Conservation (phyloP, 2,888 invertebrate genomes). For the Eupithecia exiguata region DNA sequence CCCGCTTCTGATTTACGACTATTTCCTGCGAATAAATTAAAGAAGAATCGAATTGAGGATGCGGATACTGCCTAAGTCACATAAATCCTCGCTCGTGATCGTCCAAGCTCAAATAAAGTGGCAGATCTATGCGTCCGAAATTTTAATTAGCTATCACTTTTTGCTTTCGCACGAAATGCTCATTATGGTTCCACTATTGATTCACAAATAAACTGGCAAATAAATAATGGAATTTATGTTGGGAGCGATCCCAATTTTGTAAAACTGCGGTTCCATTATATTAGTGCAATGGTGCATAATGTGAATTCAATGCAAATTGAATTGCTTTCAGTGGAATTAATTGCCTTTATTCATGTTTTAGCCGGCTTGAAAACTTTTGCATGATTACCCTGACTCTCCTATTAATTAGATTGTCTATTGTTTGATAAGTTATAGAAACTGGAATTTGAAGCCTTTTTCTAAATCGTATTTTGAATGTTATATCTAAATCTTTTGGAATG, state of each 20-base stretch:
- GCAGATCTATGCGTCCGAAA: slow-evolving; percentile 41
- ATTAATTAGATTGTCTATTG: neutral
- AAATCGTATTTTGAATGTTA: too few species aligned
- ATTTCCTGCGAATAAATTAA: slow-evolving; percentile 43
- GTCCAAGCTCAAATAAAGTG: slow-evolving; percentile 35
- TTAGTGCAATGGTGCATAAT: slow-evolving; percentile 6
- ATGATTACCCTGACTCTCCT: neutral
- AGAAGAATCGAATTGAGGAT: slow-evolving; percentile 42
- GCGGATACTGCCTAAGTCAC: slow-evolving; percentile 36
- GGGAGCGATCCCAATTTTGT: slow-evolving; percentile 20
- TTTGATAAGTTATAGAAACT: neutral
- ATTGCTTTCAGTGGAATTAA: slow-evolving; percentile 2
- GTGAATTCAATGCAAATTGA: slow-evolving; percentile 9
- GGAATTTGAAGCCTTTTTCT: too few species aligned
- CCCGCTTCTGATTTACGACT: slow-evolving; percentile 31
- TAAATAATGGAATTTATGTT: slow-evolving; percentile 28
- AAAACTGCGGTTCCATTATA: slow-evolving; percentile 17
- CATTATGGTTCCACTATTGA: slow-evolving; percentile 21
- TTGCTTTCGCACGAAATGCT: slow-evolving; percentile 32
- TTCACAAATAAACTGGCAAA: slow-evolving; percentile 23
- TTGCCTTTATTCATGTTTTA: slow-evolving; percentile 6
- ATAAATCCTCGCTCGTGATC: slow-evolving; percentile 45
- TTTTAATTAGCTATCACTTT: slow-evolving; percentile 39
- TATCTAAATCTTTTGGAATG: too few species aligned
- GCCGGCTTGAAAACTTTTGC: neutral